These are phyloP conservation scores for Cladopsammia gracilis DNA, from an alignment of 64 coral and sea anemone genomes.

Conservation along the genomic window DNA sequence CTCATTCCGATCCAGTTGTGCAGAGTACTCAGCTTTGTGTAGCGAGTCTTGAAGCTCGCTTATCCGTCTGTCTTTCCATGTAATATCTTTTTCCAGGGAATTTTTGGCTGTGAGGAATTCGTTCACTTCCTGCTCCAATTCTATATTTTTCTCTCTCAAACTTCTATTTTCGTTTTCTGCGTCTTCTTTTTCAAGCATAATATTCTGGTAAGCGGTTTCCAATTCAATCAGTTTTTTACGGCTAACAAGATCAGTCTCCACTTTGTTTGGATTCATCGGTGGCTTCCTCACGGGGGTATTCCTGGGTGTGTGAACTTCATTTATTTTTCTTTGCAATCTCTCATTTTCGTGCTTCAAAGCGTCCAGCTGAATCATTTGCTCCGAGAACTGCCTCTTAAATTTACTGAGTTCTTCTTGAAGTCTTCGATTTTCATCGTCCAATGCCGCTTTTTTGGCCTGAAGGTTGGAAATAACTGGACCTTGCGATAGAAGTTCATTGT, in stretches of 20 bases:
- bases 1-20: slow-evolving; percentile 47
- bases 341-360: slow-evolving; percentile 40
- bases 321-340: background rate
- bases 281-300: background rate
- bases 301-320: background rate
- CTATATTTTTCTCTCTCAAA: background rate
- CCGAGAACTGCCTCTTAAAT: slow-evolving; percentile 20
- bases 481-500: slow-evolving; percentile 9
- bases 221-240: slow-evolving; percentile 5
- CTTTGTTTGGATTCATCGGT: background rate
- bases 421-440: slow-evolving; percentile 8
- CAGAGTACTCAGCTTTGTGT: slow-evolving; percentile 1
- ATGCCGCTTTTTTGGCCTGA: background rate
- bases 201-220: slow-evolving; percentile 16
- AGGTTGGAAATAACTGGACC: background rate
- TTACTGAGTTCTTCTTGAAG: slow-evolving; percentile 7
- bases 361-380: slow-evolving; percentile 24
- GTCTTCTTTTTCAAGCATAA: slow-evolving; percentile 22
- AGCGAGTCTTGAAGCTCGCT: slow-evolving; percentile 12
- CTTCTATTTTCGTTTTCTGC: slow-evolving; percentile 2
- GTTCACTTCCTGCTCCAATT: background rate
- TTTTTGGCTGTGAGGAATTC: background rate
- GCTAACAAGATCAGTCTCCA: background rate
- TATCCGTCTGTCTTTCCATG: slow-evolving; percentile 5
- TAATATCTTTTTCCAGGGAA: slow-evolving; percentile 25